Conservation (phyloP, 2,797 vertebrate genomes). For the Sphaeramia orbicularis region DNA sequence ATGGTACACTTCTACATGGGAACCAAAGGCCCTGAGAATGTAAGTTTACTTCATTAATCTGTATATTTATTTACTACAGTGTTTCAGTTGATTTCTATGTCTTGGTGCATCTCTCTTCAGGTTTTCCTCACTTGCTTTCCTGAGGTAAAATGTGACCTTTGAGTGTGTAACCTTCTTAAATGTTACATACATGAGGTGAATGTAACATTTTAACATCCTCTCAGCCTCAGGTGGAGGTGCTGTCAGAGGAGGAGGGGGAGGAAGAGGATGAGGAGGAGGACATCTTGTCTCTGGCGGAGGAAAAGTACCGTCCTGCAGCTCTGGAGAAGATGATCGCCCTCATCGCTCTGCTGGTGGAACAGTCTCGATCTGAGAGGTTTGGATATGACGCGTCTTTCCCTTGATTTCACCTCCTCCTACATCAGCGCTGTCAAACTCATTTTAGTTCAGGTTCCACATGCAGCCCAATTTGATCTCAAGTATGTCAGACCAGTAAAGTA, state of each 20-base stretch:
- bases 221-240: conserved; percentile 97
- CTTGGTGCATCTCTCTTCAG: neutral
- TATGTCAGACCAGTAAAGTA: too few species aligned
- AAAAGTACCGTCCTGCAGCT: conserved; percentile 97
- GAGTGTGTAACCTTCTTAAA: neutral
- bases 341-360: conserved; percentile 97
- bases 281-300: conserved; percentile 96
- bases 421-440: too few species aligned
- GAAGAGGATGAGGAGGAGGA: conserved; percentile 99
- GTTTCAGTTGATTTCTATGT: neutral
- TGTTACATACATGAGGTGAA: neutral
- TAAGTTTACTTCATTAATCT: conserved; percentile 76
- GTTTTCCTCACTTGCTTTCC: neutral
- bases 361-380: conserved; percentile 97
- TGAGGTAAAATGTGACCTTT: neutral
- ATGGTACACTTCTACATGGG: conserved; percentile 99
- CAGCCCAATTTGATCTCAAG: too few species aligned
- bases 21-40: conserved; percentile 98
- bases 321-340: conserved; percentile 99
- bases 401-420: too few species aligned
- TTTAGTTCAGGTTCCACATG: too few species aligned
- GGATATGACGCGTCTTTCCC: neutral
- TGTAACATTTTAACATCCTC: neutral
- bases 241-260: conserved; percentile 98
- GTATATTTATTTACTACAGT: neutral